Base-by-base conservation (phyloP, 2,797 vertebrate species). In the Emydoidea blandingii region DNA sequence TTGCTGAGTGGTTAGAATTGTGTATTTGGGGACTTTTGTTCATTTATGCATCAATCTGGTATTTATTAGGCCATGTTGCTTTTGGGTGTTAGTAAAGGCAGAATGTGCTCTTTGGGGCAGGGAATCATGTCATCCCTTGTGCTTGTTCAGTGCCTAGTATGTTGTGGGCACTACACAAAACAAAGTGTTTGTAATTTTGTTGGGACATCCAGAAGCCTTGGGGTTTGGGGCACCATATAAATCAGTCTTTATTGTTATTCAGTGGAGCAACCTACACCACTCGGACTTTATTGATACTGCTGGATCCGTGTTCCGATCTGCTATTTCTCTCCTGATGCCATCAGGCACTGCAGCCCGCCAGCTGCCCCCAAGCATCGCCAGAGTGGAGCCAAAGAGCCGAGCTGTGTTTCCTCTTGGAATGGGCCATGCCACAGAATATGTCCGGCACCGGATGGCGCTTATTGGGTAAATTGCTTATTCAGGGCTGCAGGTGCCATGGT, bases 231-330 rank as follows among this genome's bases (percentile, higher is more conserved):
- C 86, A 80, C 34, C 27, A 68, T 83, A 37, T 87, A 79, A 95
- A 93, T 54, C 37, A 80, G 29, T 85, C 2, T 92, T 50, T 93
- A 4, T 41, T 19, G 56, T 80, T 83, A 54, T 96, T 93, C 97
- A 99, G 99, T 99, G 99, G 99, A 99, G 98, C 97, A 99, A 99
- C 52, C 97, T 98, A 81, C 99, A 99, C 98, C 99, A 99, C 97
- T 99, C 99, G 0, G 99, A 99, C 89, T 98, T 99, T 93, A 98
- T 99, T 2, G 98, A 99, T 95, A 98, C 98, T 3, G 99, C 99
- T 1, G 98, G 99, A 76, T 98, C 99, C 72, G 18, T 99, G 93
- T 98, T 99, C 94, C 98, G 98, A 25, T 97, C 98, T 4, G 98
- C 98, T 31, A 85, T 99, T 83, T 98, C 98, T 1, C 84, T 99